These are phyloP conservation scores for Hypena proboscidalis DNA, from an alignment of 2,888 invertebrate genomes.

Conservation along the genomic window DNA sequence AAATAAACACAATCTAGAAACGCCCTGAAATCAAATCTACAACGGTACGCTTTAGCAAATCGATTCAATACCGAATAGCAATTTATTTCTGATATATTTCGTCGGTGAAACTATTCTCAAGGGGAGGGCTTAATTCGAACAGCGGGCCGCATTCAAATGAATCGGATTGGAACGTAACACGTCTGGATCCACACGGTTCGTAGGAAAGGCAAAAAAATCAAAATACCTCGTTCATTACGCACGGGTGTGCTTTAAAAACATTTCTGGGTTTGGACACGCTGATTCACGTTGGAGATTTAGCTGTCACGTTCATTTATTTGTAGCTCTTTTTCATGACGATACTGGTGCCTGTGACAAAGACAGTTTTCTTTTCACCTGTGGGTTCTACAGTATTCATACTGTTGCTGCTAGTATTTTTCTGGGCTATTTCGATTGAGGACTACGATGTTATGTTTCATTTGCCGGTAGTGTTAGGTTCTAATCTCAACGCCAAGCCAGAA, in stretches of 20 bases:
- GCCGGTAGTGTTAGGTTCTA: too few relatives aligned
- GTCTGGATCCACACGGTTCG: constrained; percentile 15
- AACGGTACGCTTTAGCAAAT: constrained; percentile 8
- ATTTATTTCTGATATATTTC: constrained; percentile 38
- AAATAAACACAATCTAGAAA: constrained; percentile 3
- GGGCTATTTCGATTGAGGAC: too few relatives aligned
- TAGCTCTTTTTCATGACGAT: too few relatives aligned
- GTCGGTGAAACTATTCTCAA: constrained; percentile 32
- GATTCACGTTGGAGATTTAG: too few relatives aligned
- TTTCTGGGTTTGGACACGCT: background rate
- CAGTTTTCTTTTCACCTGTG: too few relatives aligned
- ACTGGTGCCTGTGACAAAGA: too few relatives aligned
- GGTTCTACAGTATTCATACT: too few relatives aligned
- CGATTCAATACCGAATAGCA: too few relatives aligned
- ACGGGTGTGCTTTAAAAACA: constrained; percentile 29
- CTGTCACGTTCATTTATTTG: too few relatives aligned
- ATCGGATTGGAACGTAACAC: constrained; percentile 41
- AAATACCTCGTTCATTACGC: constrained; percentile 32
- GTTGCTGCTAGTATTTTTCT: too few relatives aligned
- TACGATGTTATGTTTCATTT: too few relatives aligned
- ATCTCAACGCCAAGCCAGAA: too few relatives aligned
- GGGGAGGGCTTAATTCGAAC: constrained; percentile 44
- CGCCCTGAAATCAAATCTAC: constrained; percentile 2
- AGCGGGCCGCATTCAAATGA: constrained; percentile 34
- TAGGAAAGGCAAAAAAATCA: constrained; percentile 25